Evolutionary conservation across 2,113 vertebrate species (phyloP).

Genomic region (Passerina amoena): DNA sequence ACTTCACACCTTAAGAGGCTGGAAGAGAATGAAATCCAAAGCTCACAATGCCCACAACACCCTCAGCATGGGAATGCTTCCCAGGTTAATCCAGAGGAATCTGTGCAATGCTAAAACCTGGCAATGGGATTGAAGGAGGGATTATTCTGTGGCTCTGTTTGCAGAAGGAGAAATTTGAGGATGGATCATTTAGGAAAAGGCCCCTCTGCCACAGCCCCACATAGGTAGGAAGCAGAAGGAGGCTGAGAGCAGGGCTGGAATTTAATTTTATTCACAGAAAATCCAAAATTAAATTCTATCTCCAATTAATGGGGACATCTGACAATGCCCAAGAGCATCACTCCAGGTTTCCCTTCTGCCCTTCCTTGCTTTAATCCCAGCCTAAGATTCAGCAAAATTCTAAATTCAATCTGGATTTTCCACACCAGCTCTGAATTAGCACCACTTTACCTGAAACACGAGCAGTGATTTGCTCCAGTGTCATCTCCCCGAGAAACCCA

Average conservation of each 20-base stretch:
- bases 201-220: background rate
- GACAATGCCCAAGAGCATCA: background rate
- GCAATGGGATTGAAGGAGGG: background rate
- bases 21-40: background rate
- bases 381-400: rapidly evolving
- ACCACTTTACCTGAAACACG: background rate
- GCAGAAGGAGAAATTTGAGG: background rate
- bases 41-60: rapidly evolving
- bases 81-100: background rate
- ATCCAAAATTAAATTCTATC: background rate
- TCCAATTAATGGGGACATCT: background rate
- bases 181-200: background rate
- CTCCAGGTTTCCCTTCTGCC: background rate
- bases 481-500: background rate
- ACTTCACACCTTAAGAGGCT: background rate
- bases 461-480: background rate
- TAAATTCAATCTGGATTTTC: background rate
- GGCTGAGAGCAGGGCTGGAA: background rate
- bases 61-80: rapidly evolving
- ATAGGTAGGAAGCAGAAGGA: rapidly evolving
- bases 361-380: background rate
- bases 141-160: background rate
- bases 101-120: rapidly evolving
- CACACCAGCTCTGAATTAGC: background rate
- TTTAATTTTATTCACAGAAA: background rate